Evolutionary conservation across 2,888 invertebrate genomes (phyloP), one percentile per base, ranked within the genome.

Genomic region (Arrhopalites spinosus): DNA sequence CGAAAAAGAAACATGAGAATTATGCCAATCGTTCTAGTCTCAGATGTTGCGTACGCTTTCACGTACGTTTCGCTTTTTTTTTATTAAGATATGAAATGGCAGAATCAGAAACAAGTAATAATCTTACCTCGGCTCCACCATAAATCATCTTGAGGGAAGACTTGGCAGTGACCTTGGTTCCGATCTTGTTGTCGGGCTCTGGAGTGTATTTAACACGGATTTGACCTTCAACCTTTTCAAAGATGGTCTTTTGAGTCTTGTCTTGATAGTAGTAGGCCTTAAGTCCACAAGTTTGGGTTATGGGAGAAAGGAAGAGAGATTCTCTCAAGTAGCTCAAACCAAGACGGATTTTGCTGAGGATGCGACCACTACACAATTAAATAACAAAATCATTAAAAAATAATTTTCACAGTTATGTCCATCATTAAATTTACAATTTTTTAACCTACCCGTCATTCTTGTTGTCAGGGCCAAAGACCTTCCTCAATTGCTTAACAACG

Each of bases 401-500:
- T 53, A 13, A 3, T 53, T 53, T 7, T 53, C 15, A 53, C 20
- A n/a, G 23, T 5, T 23, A 13, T 69, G n/a, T n/a, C n/a, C n/a
- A n/a, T n/a, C n/a, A 25, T 36, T 20, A 7, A 69, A 5, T n/a
- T n/a, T n/a, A n/a, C n/a, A n/a, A n/a, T n/a, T 75, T 74, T 68
- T 70, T 68, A n/a, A n/a, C n/a, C n/a, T n/a, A n/a, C n/a, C n/a
- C 81, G 59, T 76, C 29, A 68, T 82, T 82, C 80, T 82, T 82
- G 79, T 80, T 80, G 47, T 81, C 81, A 11, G 81, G 80, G 77
- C 81, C 80, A 76, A 80, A 81, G 77, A 80, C 79, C 77, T 82
- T 82, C 23, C 78, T 73, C 71, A 82, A 74, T 73, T 77, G 76
- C 29, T 79, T 77, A 77, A 79, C 53, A 64, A 80, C 80, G 69